Percentiles rank a stretch among this genome's conserved stretches.
Conservation (phyloP, 2,797 vertebrate genomes). For the Simalia tracyae region DNA sequence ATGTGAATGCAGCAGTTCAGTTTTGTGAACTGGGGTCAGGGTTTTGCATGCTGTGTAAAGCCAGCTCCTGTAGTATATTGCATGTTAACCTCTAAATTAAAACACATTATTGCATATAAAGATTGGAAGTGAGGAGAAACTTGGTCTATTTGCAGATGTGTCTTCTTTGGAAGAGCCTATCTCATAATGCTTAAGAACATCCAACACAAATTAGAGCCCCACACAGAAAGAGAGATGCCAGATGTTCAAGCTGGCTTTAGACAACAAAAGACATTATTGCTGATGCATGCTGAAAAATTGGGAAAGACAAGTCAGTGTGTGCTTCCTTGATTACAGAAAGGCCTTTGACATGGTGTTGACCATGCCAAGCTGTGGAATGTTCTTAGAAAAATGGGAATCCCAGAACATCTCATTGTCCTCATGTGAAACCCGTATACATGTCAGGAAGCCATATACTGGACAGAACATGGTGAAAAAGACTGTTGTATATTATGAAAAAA, state of each 20-base stretch:
- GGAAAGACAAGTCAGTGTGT: no score
- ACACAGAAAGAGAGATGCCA: no score
- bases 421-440: neutral
- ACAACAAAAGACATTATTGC: neutral
- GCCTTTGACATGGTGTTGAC: neutral
- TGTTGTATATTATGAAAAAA: neutral
- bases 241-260: no score
- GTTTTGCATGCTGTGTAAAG: neutral
- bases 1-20: neutral
- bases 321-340: neutral
- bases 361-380: neutral
- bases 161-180: neutral
- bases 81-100: neutral
- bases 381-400: neutral
- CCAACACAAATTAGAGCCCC: neutral
- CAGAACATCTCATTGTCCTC: neutral
- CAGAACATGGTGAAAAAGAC: neutral
- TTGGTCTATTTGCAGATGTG: neutral
- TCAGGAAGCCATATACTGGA: neutral
- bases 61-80: neutral
- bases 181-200: neutral
- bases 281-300: no score
- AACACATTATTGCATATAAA: no score
- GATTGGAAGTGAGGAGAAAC: neutral
- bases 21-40: neutral